phyloP scores from a whole-genome alignment of 2,888 invertebrate species.

The Chorisops tibialis region DNA sequence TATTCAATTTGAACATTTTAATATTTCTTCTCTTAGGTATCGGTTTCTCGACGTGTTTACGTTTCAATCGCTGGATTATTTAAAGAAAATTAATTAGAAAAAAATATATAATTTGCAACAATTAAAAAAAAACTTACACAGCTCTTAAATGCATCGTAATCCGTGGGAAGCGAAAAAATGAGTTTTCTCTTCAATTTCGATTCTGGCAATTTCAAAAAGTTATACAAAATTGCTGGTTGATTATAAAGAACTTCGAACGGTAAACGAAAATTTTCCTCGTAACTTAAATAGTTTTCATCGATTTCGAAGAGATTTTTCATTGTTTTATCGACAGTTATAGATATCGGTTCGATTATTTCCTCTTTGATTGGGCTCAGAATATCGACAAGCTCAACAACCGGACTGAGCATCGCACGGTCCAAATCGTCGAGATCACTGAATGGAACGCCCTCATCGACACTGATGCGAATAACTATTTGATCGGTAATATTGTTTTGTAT shows the following conservation, averaged over 20 bases:
- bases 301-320: conserved; percentile 35
- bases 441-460: conserved; percentile 44
- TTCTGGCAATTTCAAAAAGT: conserved; percentile 40
- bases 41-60: background rate
- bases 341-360: conserved; percentile 39
- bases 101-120: background rate
- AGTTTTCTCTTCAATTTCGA: conserved; percentile 35
- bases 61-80: conserved; percentile 7
- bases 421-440: conserved; percentile 46
- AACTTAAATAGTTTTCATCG: conserved; percentile 23
- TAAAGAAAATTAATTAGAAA: background rate
- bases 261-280: conserved; percentile 27
- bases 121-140: conserved; percentile 38
- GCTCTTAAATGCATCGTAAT: conserved; percentile 41
- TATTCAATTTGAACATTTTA: conserved; percentile 24
- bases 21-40: background rate
- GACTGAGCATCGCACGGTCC: conserved; percentile 41
- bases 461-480: conserved; percentile 30
- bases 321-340: conserved; percentile 41
- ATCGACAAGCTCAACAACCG: conserved; percentile 41
- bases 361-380: conserved; percentile 37
- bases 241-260: conserved; percentile 33
- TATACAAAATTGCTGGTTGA: conserved; percentile 31
- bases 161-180: conserved; percentile 39
- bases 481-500: conserved; percentile 9